Conservation (phyloP, 2,113 vertebrate genomes). For the Pangasianodon hypophthalmus region DNA sequence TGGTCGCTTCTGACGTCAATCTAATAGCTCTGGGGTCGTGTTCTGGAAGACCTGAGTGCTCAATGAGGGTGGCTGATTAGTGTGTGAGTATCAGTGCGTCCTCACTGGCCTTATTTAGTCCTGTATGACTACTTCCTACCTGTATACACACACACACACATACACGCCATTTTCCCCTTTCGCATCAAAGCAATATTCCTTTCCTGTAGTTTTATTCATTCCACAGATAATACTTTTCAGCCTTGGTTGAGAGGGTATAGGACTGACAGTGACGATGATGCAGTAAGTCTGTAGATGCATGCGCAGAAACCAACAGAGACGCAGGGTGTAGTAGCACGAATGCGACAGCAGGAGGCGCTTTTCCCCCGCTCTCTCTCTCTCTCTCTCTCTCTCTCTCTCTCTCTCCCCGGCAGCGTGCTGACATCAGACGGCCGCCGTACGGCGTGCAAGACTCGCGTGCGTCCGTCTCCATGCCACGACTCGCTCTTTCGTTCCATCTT, state of each 20-base stretch:
- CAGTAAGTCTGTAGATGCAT: background rate
- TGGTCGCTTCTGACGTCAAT: slow-evolving; percentile 26
- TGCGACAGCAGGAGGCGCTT: slow-evolving; percentile 58
- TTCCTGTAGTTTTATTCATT: background rate
- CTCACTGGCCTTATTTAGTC: background rate
- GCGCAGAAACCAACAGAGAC: slow-evolving; percentile 2
- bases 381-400: background rate
- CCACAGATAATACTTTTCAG: background rate
- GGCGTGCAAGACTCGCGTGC: slow-evolving; percentile 70
- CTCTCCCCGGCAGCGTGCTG: slow-evolving; percentile 68
- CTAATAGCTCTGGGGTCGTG: slow-evolving; percentile 23
- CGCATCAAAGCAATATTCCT: background rate
- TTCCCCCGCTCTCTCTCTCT: background rate
- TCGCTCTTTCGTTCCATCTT: slow-evolving; percentile 78
- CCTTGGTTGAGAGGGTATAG: background rate
- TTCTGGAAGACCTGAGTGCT: slow-evolving; percentile 2
- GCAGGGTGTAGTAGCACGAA: slow-evolving; percentile 55
- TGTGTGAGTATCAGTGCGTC: background rate
- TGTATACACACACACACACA: slow-evolving; percentile 18
- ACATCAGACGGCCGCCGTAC: slow-evolving; percentile 74
- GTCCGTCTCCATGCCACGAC: slow-evolving; percentile 76
- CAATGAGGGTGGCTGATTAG: background rate
- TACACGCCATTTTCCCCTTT: background rate
- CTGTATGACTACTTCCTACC: background rate
- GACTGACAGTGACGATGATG: slow-evolving; percentile 16